phyloP scores from a whole-genome alignment of 2,888 invertebrate genomes.

The Abrostola tripartita region DNA sequence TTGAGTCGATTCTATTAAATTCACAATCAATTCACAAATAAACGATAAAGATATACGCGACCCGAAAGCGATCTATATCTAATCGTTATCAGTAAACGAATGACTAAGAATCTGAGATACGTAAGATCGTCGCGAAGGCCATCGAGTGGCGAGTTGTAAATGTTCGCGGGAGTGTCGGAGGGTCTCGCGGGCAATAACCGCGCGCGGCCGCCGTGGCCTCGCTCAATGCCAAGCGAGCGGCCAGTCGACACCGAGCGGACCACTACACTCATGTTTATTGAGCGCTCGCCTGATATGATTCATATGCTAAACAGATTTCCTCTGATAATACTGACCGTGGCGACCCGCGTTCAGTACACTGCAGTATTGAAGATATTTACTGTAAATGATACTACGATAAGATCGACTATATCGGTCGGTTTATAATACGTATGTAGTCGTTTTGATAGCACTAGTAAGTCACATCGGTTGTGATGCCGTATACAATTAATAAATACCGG shows the following conservation, averaged over 20 bases:
- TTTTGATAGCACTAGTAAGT: too few relatives aligned
- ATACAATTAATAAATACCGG: too few relatives aligned
- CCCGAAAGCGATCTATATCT: constrained; percentile 14
- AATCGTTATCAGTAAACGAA: constrained; percentile 33
- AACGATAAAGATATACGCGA: constrained; percentile 37
- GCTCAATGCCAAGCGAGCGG: constrained; percentile 79
- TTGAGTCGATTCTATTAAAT: neutral
- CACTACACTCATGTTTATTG: constrained; percentile 68
- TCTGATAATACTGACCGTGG: constrained; percentile 40
- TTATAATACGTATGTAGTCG: too few relatives aligned
- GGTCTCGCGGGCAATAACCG: constrained; percentile 81
- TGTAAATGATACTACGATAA: too few relatives aligned
- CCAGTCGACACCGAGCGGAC: constrained; percentile 45
- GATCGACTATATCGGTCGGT: too few relatives aligned
- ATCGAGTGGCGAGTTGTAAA: constrained; percentile 50
- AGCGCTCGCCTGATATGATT: constrained; percentile 62
- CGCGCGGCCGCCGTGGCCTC: constrained; percentile 81
- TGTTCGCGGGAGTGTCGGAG: constrained; percentile 46
- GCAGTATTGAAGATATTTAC: too few relatives aligned
- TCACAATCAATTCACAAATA: constrained; percentile 21
- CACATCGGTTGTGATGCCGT: too few relatives aligned
- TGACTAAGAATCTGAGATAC: constrained; percentile 38
- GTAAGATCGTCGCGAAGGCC: constrained; percentile 68
- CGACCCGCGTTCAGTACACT: neutral
- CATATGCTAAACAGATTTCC: constrained; percentile 60